Base-by-base conservation (phyloP, 2,797 vertebrate genomes). In the Thunnus albacares region DNA sequence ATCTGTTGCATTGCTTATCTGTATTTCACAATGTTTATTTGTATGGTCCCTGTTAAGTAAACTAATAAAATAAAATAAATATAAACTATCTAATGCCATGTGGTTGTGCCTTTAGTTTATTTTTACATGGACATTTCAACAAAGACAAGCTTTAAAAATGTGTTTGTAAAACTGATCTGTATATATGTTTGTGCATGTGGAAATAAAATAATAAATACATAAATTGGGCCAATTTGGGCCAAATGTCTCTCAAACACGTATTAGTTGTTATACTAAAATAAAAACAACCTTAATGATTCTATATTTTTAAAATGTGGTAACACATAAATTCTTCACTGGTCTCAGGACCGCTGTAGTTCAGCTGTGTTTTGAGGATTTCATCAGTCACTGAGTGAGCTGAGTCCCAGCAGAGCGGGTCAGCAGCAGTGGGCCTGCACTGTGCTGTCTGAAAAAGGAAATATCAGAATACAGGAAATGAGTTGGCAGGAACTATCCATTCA, bases 381-480 rank as follows among this genome's bases (percentile, higher is more conserved):
- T 64, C 47, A 68, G 61, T 65, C 24, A 60, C 38, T 55, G 73
- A 84, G 51, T 6, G 59, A 81, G 72, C 64, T 15, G 73, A 86
- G 18, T 91, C 87, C 87, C 85, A 87, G 75, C 75, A 81, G 89
- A 89, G 85, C n/a, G 1, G 81, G 56, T 85, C 76, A 85, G 82
- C 65, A 14, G 47, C 74, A 66, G 71, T 53, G 72, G 67, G 70
- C 57, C 73, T 68, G 61, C 49, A 60, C 65, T 3, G 35, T 33
- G 65, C 62, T 66, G 75, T 84, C 82, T 82, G 80, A 81, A 90
- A 90, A 89, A 90, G 89, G 90, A 95, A 94, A 93, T 90, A 94
- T 92, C 90, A 78, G 83, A 89, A 92, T 90, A 92, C 95, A 94
- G 95, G 94, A 96, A 95, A 95, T 95, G 92, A 94, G 83, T 86